These are phyloP conservation scores for Epirrhoe alternata DNA, from an alignment of 2,888 invertebrate genomes.

Conservation along the genomic window DNA sequence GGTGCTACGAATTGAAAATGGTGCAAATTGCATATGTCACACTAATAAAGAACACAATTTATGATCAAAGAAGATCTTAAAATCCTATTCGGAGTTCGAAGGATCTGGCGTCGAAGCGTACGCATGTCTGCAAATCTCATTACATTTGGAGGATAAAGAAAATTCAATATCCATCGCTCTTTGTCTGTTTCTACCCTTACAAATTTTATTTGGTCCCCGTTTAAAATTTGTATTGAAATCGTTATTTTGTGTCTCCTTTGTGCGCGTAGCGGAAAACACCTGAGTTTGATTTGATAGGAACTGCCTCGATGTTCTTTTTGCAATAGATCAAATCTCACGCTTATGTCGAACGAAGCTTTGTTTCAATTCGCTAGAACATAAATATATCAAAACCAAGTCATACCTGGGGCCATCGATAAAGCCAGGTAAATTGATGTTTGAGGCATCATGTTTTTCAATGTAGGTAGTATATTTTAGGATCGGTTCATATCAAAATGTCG, in stretches of 20 bases:
- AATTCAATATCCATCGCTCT: slow-evolving; percentile 73
- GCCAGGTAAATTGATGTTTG: neutral
- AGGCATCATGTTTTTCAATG: neutral
- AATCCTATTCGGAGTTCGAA: slow-evolving; percentile 50
- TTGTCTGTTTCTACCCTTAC: slow-evolving; percentile 60
- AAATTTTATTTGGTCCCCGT: slow-evolving; percentile 61
- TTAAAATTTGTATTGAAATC: slow-evolving; percentile 49
- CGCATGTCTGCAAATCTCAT: slow-evolving; percentile 75
- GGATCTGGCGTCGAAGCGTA: slow-evolving; percentile 63
- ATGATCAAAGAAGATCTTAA: slow-evolving; percentile 68
- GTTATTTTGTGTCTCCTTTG: slow-evolving; percentile 39
- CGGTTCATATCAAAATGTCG: too few species aligned
- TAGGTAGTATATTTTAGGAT: too few species aligned
- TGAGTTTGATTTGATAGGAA: slow-evolving; percentile 29
- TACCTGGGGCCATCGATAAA: neutral
- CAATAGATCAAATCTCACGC: slow-evolving; percentile 5
- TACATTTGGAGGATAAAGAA: slow-evolving; percentile 73
- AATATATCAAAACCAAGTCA: neutral
- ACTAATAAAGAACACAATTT: slow-evolving; percentile 32
- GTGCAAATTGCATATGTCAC: slow-evolving; percentile 19
- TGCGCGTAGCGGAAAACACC: slow-evolving; percentile 32
- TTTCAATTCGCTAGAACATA: slow-evolving; percentile 9
- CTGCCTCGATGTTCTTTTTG: slow-evolving; percentile 13
- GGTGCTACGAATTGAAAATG: neutral
- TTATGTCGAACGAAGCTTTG: slow-evolving; percentile 3